A percentile compares a stretch with the other conserved stretches of the same genome.
Evolutionary conservation across 1,140 invertebrate species (phyloP).

Genomic region (Papilio polytes): DNA sequence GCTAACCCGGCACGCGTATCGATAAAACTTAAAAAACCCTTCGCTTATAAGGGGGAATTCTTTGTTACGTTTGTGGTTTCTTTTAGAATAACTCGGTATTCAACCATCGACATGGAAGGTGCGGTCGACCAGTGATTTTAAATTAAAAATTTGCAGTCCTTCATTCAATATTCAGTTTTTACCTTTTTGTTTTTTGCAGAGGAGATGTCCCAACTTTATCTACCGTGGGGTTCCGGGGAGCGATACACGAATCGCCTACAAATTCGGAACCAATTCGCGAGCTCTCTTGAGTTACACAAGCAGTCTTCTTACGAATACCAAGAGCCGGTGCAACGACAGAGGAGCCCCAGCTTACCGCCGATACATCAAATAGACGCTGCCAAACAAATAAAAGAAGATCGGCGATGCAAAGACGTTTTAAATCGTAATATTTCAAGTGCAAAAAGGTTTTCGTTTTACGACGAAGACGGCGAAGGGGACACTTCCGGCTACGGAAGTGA

Average conservation of each 20-base stretch:
- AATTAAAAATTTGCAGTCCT: constrained; percentile 14
- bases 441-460: constrained; percentile 78
- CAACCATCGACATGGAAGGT: constrained; percentile 64
- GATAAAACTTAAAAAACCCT: constrained; percentile 76
- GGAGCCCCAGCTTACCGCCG: constrained; percentile 86
- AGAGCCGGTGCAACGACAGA: constrained; percentile 73
- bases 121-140: background rate
- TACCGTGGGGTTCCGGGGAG: constrained; percentile 76
- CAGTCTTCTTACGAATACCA: constrained; percentile 77
- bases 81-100: constrained; percentile 61
- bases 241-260: constrained; percentile 73
- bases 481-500: constrained; percentile 90
- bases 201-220: constrained; percentile 79
- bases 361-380: constrained; percentile 81
- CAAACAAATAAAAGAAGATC: constrained; percentile 59
- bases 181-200: constrained; percentile 60
- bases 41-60: constrained; percentile 64
- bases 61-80: constrained; percentile 59
- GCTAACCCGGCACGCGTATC: constrained; percentile 64
- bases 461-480: constrained; percentile 87
- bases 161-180: background rate
- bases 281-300: constrained; percentile 78
- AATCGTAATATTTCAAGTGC: constrained; percentile 74
- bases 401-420: constrained; percentile 55
- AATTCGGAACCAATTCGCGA: constrained; percentile 79